A percentile compares a stretch with the other conserved stretches of the same genome.
Conservation (phyloP, 1,140 invertebrate genomes). For the Neuroterus valhalla region DNA sequence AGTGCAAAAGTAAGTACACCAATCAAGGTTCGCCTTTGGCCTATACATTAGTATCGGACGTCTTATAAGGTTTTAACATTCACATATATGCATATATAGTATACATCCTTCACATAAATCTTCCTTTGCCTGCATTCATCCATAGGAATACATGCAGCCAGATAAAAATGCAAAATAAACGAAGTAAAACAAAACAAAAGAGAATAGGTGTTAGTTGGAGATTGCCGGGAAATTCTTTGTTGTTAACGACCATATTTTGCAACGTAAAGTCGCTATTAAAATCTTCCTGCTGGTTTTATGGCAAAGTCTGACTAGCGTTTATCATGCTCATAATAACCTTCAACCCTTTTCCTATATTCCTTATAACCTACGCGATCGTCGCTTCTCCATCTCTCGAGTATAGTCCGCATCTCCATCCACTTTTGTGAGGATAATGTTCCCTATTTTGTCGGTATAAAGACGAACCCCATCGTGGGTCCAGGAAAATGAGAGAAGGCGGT, state of each 20-base stretch:
- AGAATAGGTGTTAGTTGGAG: slow-evolving; percentile 9
- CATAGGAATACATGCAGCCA: background rate
- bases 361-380: background rate
- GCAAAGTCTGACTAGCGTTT: slow-evolving; percentile 12
- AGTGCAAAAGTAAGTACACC: no score
- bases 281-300: slow-evolving; percentile 8
- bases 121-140: background rate
- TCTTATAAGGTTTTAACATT: background rate
- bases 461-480: background rate
- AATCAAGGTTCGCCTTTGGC: no score
- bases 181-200: background rate
- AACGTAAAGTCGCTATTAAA: slow-evolving; percentile 16
- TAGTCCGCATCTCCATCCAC: background rate
- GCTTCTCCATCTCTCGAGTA: background rate
- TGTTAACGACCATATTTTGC: slow-evolving; percentile 2
- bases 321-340: background rate
- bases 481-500: background rate
- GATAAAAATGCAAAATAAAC: background rate
- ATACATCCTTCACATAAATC: background rate
- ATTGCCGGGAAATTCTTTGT: slow-evolving; percentile 11
- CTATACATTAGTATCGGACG: no score
- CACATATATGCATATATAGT: slow-evolving; percentile 9
- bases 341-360: slow-evolving; percentile 2
- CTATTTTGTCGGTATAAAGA: background rate
- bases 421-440: background rate